These are phyloP conservation scores for Campoletis sonorensis DNA, from an alignment of 1,140 invertebrate genomes.

Conservation along the genomic window DNA sequence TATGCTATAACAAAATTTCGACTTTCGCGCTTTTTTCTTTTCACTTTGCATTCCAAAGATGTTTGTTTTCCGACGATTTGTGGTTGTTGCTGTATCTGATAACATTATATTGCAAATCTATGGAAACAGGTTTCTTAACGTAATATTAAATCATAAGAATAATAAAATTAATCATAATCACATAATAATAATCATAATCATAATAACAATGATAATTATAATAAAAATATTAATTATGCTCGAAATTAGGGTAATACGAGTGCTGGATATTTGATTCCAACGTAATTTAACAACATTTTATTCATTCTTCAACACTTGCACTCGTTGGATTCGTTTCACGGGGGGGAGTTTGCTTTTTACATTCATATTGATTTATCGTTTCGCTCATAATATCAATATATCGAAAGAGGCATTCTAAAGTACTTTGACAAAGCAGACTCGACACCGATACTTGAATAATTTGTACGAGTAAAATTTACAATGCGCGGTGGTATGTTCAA, in stretches of 20 bases:
- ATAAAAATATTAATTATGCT: not conserved
- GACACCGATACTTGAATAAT: constrained; percentile 63
- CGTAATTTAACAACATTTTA: not conserved
- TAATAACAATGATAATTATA: not conserved
- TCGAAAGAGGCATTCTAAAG: constrained; percentile 60
- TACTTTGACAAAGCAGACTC: constrained; percentile 63
- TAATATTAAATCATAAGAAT: not conserved
- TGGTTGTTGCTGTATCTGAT: too few species aligned
- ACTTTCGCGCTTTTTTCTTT: too few species aligned
- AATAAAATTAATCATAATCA: too few species aligned
- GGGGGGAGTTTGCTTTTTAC: not conserved
- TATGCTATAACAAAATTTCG: too few species aligned
- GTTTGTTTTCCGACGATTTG: too few species aligned
- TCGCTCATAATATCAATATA: constrained; percentile 35
- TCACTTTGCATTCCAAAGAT: too few species aligned
- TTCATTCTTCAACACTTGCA: not conserved
- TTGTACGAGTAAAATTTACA: constrained; percentile 66
- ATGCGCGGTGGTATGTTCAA: constrained; percentile 52
- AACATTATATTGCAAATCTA: constrained; percentile 39
- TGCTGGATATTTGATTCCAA: not conserved
- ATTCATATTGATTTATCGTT: constrained; percentile 4
- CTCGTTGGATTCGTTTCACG: constrained; percentile 4
- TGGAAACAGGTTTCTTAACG: constrained; percentile 21
- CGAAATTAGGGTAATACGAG: not conserved
- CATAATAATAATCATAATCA: too few species aligned